Evolutionary conservation across 2,797 vertebrate genomes (phyloP).

Genomic region (Sus cebifrons): DNA sequence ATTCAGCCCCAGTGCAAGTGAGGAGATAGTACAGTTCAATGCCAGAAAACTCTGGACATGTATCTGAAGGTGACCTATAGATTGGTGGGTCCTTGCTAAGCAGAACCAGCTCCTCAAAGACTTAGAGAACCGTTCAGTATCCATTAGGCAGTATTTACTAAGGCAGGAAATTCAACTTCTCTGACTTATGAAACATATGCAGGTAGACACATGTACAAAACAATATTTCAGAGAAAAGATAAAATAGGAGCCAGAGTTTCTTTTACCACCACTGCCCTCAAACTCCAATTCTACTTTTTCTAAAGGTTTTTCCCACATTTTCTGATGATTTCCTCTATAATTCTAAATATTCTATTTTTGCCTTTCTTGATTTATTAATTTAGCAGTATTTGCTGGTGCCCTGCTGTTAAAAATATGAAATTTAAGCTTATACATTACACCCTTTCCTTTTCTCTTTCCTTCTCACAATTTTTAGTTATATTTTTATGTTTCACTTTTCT

Average conservation of each 20-base stretch:
- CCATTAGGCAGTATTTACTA: neutral
- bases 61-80: neutral
- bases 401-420: slow-evolving; percentile 12
- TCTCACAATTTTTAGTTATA: neutral
- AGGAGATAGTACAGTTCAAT: neutral
- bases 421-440: neutral
- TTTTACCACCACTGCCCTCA: neutral
- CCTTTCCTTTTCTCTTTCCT: neutral
- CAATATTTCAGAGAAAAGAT: neutral
- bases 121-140: neutral
- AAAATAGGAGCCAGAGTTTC: neutral
- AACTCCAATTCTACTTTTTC: neutral
- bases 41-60: neutral
- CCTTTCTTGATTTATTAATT: slow-evolving; percentile 40
- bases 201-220: neutral
- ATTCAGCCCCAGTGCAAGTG: neutral
- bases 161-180: neutral
- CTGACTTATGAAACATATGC: neutral
- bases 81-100: neutral
- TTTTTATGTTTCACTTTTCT: slow-evolving; percentile 1
- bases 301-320: slow-evolving; percentile 27
- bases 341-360: slow-evolving; percentile 28
- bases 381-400: neutral
- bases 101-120: slow-evolving; percentile 18
- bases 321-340: neutral